A percentile compares a stretch with the other conserved stretches of the same genome.
These are phyloP conservation scores for Brachionus paranguensis DNA, from an alignment of 1,140 invertebrate genomes.

Conservation along the genomic window DNA sequence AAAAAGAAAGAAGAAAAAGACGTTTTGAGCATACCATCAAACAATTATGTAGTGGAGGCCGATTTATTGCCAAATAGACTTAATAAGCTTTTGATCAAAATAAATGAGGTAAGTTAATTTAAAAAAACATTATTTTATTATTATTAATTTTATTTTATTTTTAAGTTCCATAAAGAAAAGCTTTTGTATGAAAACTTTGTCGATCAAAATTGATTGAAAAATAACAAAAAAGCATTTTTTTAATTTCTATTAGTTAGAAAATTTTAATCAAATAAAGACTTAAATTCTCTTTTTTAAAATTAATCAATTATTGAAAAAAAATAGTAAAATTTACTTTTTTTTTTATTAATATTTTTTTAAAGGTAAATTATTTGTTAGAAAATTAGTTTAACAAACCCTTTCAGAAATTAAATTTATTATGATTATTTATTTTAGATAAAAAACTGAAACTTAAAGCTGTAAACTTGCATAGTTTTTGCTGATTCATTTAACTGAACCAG, in stretches of 20 bases:
- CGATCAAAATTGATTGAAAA: not conserved
- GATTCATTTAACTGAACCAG: too few relatives aligned
- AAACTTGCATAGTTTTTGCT: too few relatives aligned
- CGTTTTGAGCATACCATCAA: not conserved
- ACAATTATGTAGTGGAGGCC: not conserved
- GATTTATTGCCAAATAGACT: constrained; percentile 16
- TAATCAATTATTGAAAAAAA: too few relatives aligned
- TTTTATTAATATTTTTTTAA: too few relatives aligned
- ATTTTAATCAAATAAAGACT: too few relatives aligned
- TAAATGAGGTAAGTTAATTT: not conserved
- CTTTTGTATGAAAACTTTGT: not conserved
- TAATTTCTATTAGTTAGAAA: not conserved
- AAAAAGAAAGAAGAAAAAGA: not conserved
- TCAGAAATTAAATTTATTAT: too few relatives aligned
- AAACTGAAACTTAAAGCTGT: too few relatives aligned
- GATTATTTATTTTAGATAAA: too few relatives aligned
- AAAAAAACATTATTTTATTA: not conserved
- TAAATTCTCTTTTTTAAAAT: too few relatives aligned
- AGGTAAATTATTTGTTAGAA: too few relatives aligned
- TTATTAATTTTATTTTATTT: not conserved
- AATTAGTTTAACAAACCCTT: too few relatives aligned
- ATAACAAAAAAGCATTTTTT: not conserved
- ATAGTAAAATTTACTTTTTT: too few relatives aligned
- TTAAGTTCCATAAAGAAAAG: not conserved
- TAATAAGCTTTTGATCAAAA: not conserved